A percentile compares a stretch with the other conserved stretches of the same genome.
These are phyloP conservation scores for Deilephila porcellus DNA, from an alignment of 2,888 invertebrate genomes.

Conservation along the genomic window DNA sequence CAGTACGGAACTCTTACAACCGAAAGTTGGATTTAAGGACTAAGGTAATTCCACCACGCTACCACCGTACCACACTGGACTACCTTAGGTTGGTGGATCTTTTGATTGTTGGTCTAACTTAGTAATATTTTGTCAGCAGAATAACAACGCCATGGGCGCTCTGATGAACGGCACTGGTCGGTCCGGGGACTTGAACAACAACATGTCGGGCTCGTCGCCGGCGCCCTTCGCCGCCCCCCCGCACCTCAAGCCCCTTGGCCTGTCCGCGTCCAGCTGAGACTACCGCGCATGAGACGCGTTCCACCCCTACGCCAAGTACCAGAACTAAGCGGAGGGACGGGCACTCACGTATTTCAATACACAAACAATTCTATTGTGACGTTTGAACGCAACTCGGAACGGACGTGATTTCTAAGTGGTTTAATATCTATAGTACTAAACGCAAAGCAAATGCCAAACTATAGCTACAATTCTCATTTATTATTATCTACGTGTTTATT, in stretches of 20 bases:
- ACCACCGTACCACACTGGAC: too few species aligned
- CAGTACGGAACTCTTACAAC: too few species aligned
- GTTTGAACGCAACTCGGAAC: conserved; percentile 23
- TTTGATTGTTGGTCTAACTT: not conserved
- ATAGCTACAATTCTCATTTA: conserved; percentile 55
- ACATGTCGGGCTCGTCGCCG: conserved; percentile 85
- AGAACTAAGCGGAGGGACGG: conserved; percentile 61
- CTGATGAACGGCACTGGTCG: conserved; percentile 84
- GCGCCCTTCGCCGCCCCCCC: conserved; percentile 78
- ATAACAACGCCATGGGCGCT: conserved; percentile 74
- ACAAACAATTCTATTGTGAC: conserved; percentile 27
- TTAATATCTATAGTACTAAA: conserved; percentile 48
- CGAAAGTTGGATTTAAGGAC: too few species aligned
- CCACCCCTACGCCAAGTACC: conserved; percentile 79
- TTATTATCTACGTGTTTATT: conserved; percentile 37
- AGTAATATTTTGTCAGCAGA: conserved; percentile 57
- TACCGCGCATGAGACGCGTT: conserved; percentile 77
- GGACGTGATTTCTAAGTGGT: conserved; percentile 45
- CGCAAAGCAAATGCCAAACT: conserved; percentile 73
- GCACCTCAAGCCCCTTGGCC: conserved; percentile 85
- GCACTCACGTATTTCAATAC: conserved; percentile 35
- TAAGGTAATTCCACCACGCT: too few species aligned
- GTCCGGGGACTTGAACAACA: conserved; percentile 88
- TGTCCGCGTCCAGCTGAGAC: conserved; percentile 88
- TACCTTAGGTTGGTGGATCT: too few species aligned